Evolutionary conservation across 2,113 vertebrate species (phyloP), one percentile per base, ranked within the genome.

Genomic region (Elephas maximus): DNA sequence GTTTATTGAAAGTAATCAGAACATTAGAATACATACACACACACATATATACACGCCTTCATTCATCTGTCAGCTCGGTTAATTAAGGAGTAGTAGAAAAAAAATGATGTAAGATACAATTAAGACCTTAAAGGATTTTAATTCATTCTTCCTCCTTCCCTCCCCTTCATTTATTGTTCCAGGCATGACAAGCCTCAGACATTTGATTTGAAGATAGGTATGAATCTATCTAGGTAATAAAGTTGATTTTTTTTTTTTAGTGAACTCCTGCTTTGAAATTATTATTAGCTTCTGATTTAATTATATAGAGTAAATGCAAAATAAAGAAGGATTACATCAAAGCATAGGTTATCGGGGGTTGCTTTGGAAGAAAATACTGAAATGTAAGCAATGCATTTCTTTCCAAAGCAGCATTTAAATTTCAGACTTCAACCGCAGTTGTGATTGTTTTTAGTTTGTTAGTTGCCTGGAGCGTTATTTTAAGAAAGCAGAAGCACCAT

Each of bases 381-480:
- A 83, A 74, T 86, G 8, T n/a, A 79, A 95, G 44, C 85, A 69
- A 53, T 77, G 84, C 51, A 33, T 48, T 93, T 94, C 69, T 96
- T 96, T 79, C 26, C 80, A 88, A 28, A 26, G 67, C 12, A 93
- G 30, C 67, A 88, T 97, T 97, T 94, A 94, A 90, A 97, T 98
- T 98, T 98, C 98, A 97, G 96, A 92, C 87, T 95, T 85, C 84
- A 92, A 96, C 98, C 92, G 9, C 98, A 94, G 44, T 91, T 94
- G 71, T 94, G 92, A 93, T 91, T 77, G 4, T 73, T 57, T 92
- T 67, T 82, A 73, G 95, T n/a, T 84, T 81, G 74, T 45, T 53
- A 89, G 92, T 69, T 37, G 45, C 71, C 95, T 51, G 78, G 78
- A 77, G 91, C 85, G 97, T 97, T 98, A 98, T 98, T 99, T 99